Evolutionary conservation across 2,888 invertebrate genomes (phyloP).

Genomic region (Odontothrips loti): DNA sequence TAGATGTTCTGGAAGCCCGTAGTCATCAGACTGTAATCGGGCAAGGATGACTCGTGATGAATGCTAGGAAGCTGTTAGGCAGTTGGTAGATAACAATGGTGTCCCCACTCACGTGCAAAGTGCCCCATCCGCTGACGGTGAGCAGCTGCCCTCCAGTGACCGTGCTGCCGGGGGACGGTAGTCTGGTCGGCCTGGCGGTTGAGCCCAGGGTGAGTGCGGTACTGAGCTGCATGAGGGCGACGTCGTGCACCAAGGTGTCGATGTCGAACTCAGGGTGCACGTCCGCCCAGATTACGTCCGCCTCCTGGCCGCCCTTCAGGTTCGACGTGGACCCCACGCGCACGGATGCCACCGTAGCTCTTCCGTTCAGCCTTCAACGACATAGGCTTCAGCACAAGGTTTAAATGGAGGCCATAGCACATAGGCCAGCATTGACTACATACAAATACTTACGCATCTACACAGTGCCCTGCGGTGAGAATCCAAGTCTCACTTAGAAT

Average conservation of each 20-base stretch:
- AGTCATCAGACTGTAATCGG: not conserved
- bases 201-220: not conserved
- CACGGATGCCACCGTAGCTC: not conserved
- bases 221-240: not conserved
- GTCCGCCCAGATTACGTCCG: not conserved
- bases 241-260: not conserved
- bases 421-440: not conserved
- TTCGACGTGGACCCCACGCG: not conserved
- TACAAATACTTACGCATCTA: not conserved
- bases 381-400: not conserved
- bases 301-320: not conserved
- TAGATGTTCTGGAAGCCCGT: not conserved
- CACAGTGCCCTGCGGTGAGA: not conserved
- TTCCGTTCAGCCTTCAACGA: not conserved
- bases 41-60: too few relatives aligned
- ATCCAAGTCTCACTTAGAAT: not conserved
- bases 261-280: not conserved
- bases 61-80: too few relatives aligned
- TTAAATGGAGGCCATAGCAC: not conserved
- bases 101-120: not conserved
- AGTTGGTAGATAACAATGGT: too few relatives aligned
- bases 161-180: conserved; percentile 4
- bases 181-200: not conserved
- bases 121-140: conserved; percentile 35
- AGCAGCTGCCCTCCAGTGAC: conserved; percentile 19